A percentile compares a stretch with the other conserved stretches of the same genome.
These are phyloP conservation scores for Xyrichtys novacula DNA, from an alignment of 2,797 vertebrate species.

Conservation along the genomic window DNA sequence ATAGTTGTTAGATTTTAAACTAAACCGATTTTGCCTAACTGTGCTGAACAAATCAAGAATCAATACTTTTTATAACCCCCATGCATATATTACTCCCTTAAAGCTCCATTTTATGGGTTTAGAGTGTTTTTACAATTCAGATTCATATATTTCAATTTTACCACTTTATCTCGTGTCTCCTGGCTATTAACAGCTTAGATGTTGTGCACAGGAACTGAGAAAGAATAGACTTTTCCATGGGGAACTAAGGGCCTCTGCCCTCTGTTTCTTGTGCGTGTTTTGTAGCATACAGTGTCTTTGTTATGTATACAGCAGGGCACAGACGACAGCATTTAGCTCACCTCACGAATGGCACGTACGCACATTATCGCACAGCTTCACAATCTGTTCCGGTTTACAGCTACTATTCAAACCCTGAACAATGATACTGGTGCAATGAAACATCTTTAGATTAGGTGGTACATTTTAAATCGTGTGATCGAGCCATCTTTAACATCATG, in stretches of 20 bases:
- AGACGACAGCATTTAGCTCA: constrained; percentile 19
- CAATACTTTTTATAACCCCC: too few relatives aligned
- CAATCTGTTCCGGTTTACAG: constrained; percentile 13
- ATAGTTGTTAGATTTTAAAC: too few relatives aligned
- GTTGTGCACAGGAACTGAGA: not conserved
- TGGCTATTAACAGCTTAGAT: not conserved
- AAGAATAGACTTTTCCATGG: not conserved
- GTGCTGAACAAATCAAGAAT: too few relatives aligned
- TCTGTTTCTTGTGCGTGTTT: constrained; percentile 39
- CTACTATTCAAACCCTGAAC: not conserved
- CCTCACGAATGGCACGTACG: not conserved
- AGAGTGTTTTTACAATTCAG: too few relatives aligned
- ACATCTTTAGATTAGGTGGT: not conserved
- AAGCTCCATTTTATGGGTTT: too few relatives aligned
- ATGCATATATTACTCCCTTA: too few relatives aligned
- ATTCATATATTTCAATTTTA: too few relatives aligned
- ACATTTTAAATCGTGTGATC: not conserved
- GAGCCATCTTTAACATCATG: constrained; percentile 4
- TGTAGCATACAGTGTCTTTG: constrained; percentile 54
- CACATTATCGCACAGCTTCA: constrained; percentile 11
- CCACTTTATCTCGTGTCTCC: too few relatives aligned
- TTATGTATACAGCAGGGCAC: constrained; percentile 67
- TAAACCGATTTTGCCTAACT: too few relatives aligned
- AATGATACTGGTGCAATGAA: not conserved
- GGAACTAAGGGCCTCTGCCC: constrained; percentile 1